A percentile compares a stretch with the other conserved stretches of the same genome.
These are phyloP conservation scores for Rhopalosiphum padi DNA, from an alignment of 1,140 invertebrate genomes.

Conservation along the genomic window DNA sequence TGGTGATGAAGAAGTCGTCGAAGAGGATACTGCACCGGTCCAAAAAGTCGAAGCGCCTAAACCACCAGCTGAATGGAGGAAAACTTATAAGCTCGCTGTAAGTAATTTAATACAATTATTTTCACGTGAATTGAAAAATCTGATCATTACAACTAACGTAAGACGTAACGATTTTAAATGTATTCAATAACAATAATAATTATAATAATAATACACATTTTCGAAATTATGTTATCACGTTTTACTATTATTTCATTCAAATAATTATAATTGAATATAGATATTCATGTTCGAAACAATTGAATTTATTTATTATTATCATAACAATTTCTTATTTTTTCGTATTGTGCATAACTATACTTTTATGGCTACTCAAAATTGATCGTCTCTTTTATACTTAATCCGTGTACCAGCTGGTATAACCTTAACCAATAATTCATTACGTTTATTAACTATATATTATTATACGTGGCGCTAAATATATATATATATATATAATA, in stretches of 20 bases:
- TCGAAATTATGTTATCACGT: neutral
- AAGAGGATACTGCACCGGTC: constrained; percentile 60
- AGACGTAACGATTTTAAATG: neutral
- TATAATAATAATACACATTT: neutral
- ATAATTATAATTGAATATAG: neutral
- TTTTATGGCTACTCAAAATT: neutral
- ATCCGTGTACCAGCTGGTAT: too few species aligned
- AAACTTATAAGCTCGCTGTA: constrained; percentile 54
- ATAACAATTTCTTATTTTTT: neutral
- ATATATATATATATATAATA: too few species aligned
- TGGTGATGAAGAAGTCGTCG: neutral
- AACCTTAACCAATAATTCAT: too few species aligned
- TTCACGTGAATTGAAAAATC: neutral
- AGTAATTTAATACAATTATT: constrained; percentile 33
- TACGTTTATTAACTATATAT: too few species aligned
- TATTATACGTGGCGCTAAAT: too few species aligned
- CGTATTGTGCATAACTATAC: too few species aligned
- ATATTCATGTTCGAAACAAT: neutral
- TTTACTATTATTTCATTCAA: neutral
- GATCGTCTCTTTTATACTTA: too few species aligned
- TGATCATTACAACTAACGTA: neutral
- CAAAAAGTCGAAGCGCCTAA: constrained; percentile 60
- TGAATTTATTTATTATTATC: neutral
- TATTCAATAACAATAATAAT: neutral
- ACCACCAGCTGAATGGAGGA: constrained; percentile 55